Evolutionary conservation across 2,888 invertebrate genomes (phyloP).

Genomic region (Aplocera efformata): DNA sequence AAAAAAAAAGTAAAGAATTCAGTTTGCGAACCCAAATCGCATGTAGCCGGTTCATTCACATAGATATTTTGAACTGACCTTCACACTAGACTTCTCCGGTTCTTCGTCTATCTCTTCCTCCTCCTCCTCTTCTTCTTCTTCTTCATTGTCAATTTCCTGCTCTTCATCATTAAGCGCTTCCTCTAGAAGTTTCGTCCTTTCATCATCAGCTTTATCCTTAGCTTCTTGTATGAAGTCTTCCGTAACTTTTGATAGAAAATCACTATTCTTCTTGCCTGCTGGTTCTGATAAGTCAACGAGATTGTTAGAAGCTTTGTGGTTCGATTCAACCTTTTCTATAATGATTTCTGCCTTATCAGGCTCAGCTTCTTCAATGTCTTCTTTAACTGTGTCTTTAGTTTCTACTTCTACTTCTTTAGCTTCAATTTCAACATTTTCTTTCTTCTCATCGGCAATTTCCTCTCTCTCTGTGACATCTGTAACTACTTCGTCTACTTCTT

Average conservation of each 20-base stretch:
- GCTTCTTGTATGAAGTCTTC: slow-evolving; percentile 55
- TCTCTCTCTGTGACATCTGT: slow-evolving; percentile 12
- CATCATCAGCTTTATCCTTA: slow-evolving; percentile 36
- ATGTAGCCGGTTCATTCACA: too few relatives aligned
- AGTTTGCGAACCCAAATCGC: too few relatives aligned
- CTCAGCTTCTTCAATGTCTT: slow-evolving; percentile 21
- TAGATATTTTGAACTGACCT: slow-evolving; percentile 45
- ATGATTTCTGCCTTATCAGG: slow-evolving; percentile 24
- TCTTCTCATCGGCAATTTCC: too few relatives aligned
- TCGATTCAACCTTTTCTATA: slow-evolving; percentile 9
- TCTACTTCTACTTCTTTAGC: slow-evolving; percentile 21
- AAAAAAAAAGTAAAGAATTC: too few relatives aligned
- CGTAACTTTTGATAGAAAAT: slow-evolving; percentile 40
- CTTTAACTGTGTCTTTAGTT: slow-evolving; percentile 14
- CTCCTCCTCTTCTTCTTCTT: slow-evolving; percentile 32
- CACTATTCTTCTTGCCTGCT: slow-evolving; percentile 40
- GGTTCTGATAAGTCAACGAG: slow-evolving; percentile 39
- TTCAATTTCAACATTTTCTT: slow-evolving; percentile 8
- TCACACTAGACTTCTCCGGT: slow-evolving; percentile 60
- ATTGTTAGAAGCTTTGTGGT: slow-evolving; percentile 27
- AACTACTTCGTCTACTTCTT: slow-evolving; percentile 19
- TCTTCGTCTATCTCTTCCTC: slow-evolving; percentile 48
- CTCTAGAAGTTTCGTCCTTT: slow-evolving; percentile 58
- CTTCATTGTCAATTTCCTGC: slow-evolving; percentile 34
- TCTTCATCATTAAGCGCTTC: slow-evolving; percentile 55